Conservation (phyloP, 1,140 invertebrate genomes). For the Diachasma alloeum region DNA sequence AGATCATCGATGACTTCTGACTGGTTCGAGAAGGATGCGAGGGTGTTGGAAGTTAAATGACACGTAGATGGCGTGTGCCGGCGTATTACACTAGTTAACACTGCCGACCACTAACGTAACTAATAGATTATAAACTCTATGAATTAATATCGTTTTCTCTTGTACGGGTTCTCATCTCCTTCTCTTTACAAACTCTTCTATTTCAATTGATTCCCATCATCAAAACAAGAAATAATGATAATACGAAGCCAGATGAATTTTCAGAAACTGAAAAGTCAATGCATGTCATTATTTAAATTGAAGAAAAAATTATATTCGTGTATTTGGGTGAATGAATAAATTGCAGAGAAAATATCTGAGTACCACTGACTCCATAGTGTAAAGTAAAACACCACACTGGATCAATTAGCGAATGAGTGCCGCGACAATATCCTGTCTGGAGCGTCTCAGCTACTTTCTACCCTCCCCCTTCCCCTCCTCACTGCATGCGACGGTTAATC, state of each 20-base stretch:
- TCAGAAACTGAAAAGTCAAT: not conserved
- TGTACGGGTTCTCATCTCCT: not conserved
- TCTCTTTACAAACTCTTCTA: not conserved
- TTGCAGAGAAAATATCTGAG: conserved; percentile 42
- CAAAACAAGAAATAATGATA: not conserved
- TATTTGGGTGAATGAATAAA: not conserved
- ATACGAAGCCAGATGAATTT: conserved; percentile 3
- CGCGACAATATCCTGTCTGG: conserved; percentile 60
- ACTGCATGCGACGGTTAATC: not conserved
- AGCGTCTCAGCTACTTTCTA: conserved; percentile 35
- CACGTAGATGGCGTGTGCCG: conserved; percentile 59
- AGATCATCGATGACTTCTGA: conserved; percentile 62
- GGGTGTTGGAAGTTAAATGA: conserved; percentile 61
- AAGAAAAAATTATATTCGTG: not conserved
- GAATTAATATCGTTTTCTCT: conserved; percentile 57
- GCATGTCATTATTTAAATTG: not conserved
- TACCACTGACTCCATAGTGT: conserved; percentile 46
- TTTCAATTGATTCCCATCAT: not conserved
- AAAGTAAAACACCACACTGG: conserved; percentile 55
- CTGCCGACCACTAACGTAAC: conserved; percentile 44
- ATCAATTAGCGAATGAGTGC: conserved; percentile 62
- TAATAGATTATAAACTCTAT: conserved; percentile 64
- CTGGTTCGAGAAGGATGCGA: conserved; percentile 32
- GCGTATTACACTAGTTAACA: conserved; percentile 61
- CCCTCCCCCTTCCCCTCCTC: conserved; percentile 8